Percentiles rank a stretch among this genome's conserved stretches.
Conservation (phyloP, 2,797 vertebrate species). For the Taeniopygia guttata region DNA sequence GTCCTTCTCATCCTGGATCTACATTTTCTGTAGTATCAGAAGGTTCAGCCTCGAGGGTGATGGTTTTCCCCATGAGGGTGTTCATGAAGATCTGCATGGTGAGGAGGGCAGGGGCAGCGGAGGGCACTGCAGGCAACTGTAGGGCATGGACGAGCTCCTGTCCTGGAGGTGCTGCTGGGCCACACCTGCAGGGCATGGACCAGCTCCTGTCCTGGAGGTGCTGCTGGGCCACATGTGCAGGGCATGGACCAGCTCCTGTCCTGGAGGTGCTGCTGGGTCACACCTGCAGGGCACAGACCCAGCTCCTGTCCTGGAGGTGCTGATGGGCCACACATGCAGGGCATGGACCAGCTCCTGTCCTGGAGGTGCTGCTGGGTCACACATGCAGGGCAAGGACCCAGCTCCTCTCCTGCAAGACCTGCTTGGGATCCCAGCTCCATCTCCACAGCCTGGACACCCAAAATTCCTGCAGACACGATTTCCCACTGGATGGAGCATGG, state of each 20-base stretch:
- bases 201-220: neutral
- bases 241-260: neutral
- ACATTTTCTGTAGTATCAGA: no score
- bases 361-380: neutral
- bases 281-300: fast-evolving
- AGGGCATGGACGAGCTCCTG: neutral
- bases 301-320: neutral
- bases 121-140: no score
- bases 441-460: neutral
- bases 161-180: neutral
- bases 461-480: neutral
- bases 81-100: no score
- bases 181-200: fast-evolving
- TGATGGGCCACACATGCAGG: fast-evolving
- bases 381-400: fast-evolving
- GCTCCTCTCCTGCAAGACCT: neutral
- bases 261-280: neutral
- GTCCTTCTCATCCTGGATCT: no score
- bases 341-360: neutral
- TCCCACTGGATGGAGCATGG: fast-evolving
- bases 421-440: neutral
- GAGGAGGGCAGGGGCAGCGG: no score
- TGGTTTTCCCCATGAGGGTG: no score
- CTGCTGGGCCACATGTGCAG: neutral
- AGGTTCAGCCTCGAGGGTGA: no score